Percentiles rank a stretch among this genome's conserved stretches.
phyloP scores from a whole-genome alignment of 2,113 vertebrate genomes.

The Triplophysa rosa region DNA sequence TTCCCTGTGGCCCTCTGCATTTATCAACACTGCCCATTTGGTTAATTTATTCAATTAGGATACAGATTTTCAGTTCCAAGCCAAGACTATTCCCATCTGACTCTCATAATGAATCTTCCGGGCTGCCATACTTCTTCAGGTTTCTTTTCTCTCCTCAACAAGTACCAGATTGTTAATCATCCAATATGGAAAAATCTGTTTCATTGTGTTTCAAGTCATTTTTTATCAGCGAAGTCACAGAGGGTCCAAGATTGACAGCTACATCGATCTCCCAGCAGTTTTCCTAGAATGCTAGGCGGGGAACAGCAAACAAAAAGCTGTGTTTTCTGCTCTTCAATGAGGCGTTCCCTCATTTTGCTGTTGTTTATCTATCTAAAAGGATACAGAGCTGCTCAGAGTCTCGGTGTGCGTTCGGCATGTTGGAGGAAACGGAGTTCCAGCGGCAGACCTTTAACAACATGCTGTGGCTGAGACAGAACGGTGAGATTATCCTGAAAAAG shows the following conservation, averaged over 20 bases:
- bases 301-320: constrained; percentile 29
- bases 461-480: constrained; percentile 25
- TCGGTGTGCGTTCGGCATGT: constrained; percentile 43
- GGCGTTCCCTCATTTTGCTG: constrained; percentile 38
- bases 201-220: constrained; percentile 54
- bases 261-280: constrained; percentile 65
- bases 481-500: constrained; percentile 61
- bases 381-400: constrained; percentile 54
- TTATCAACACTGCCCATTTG: constrained; percentile 66
- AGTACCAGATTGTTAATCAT: constrained; percentile 69
- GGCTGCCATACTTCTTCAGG: constrained; percentile 54
- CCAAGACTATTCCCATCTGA: constrained; percentile 67
- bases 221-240: constrained; percentile 64
- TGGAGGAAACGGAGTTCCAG: constrained; percentile 38
- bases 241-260: constrained; percentile 65
- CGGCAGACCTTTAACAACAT: constrained; percentile 30
- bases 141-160: constrained; percentile 60
- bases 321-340: constrained; percentile 33
- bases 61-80: constrained; percentile 68
- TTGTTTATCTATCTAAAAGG: constrained; percentile 60
- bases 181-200: constrained; percentile 51
- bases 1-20: constrained; percentile 63
- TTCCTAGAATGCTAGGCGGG: constrained; percentile 46
- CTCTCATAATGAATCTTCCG: constrained; percentile 64
- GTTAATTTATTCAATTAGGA: constrained; percentile 74